Base-by-base conservation (phyloP, 2,888 invertebrate species). In the Creontiades dilutus region DNA sequence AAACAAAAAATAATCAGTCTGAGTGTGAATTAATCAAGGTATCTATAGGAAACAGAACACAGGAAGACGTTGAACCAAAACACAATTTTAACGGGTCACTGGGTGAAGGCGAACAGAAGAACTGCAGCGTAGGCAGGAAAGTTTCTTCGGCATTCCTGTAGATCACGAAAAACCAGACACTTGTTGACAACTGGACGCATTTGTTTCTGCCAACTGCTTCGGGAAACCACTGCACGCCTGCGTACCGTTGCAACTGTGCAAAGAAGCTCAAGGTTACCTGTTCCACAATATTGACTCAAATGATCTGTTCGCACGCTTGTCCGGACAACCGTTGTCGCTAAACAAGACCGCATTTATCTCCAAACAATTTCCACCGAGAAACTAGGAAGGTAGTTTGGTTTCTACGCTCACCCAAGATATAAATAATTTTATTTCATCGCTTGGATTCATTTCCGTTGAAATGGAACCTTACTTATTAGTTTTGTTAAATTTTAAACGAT, bases 251-350 rank as follows among this genome's bases (percentile, higher is more conserved):
- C 46, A 76, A 76, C 76, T 37, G 76, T 37, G 14, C 23, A 46
- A 81, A 48, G 19, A 81, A 48, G 81, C 81, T 81, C 81, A 81
- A 81, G 81, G 81, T n/a, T 47, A 81, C 47, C 81, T 47, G 57
- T 81, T 81, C 81, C 81, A 81, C 19, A 81, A 81, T 81, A 81
- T 81, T 81, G 81, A 81, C 81, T 48, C 57, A 57, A 57, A 57
- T n/a, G 57, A 57, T 16, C 57, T n/a, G 57, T 57, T 57, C 57
- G 57, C 57, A 57, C 57, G 57, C 57, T n/a, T n/a, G 57, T 57
- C 57, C 57, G 57, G 57, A n/a, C 57, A 5, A 16, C 16, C 16
- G 0, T 0, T n/a, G 7, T n/a, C 57, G 57, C 57, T 57, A 57
- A 57, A 57, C 57, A 57, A 57, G 57, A 57, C 16, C 13, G 57